Conservation (phyloP, 2,888 invertebrate species). For the Plebejus anna region DNA sequence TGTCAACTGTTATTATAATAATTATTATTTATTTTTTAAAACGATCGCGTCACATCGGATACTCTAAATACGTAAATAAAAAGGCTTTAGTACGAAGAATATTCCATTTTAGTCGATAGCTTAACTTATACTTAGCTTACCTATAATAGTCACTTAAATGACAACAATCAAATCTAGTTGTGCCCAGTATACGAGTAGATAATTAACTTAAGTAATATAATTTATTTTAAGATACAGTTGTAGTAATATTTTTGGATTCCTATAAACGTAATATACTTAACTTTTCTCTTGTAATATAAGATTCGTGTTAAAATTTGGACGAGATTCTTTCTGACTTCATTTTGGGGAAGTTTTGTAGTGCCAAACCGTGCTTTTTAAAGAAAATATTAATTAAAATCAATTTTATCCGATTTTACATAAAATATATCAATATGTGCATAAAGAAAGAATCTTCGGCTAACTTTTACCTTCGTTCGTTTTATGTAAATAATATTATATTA, state of each 20-base stretch:
- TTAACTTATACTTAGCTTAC: conserved; percentile 78
- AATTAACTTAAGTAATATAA: conserved; percentile 70
- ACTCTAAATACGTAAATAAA: conserved; percentile 73
- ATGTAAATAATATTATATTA: conserved; percentile 62
- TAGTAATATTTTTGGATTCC: conserved; percentile 79
- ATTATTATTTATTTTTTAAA: conserved; percentile 29
- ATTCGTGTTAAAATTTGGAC: conserved; percentile 52
- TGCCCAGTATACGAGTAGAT: conserved; percentile 80
- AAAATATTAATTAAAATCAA: conserved; percentile 41
- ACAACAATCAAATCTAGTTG: conserved; percentile 79
- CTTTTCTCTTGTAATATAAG: conserved; percentile 60
- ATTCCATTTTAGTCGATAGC: conserved; percentile 78
- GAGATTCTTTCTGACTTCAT: conserved; percentile 64
- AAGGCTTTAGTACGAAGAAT: conserved; percentile 74
- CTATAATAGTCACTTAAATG: conserved; percentile 73
- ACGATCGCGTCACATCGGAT: conserved; percentile 47
- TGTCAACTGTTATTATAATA: conserved; percentile 16
- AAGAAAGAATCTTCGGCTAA: conserved; percentile 63
- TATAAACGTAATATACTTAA: conserved; percentile 77
- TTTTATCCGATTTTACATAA: conserved; percentile 52
- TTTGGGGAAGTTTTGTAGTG: conserved; percentile 58
- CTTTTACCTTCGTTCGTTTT: conserved; percentile 55
- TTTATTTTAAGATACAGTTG: conserved; percentile 79
- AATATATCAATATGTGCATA: conserved; percentile 45
- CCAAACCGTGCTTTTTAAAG: conserved; percentile 60